These are phyloP conservation scores for Lipotes vexillifer DNA, from an alignment of 2,113 vertebrate species.

Conservation along the genomic window DNA sequence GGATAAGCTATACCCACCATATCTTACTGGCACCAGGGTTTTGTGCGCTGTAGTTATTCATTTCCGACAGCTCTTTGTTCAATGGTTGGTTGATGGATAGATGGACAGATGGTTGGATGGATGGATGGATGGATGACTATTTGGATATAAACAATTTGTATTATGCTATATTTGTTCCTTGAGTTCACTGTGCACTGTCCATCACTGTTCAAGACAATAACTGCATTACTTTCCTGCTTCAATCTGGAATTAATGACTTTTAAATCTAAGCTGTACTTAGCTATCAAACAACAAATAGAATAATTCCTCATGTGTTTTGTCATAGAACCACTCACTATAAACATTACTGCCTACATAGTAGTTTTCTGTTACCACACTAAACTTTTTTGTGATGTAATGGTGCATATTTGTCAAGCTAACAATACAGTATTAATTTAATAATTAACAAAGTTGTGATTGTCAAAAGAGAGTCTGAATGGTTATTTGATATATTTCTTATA, in stretches of 20 bases:
- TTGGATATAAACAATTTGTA: background rate
- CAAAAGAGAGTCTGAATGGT: background rate
- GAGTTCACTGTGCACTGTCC: background rate
- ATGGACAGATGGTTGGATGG: background rate
- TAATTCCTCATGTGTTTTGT: background rate
- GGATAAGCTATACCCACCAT: background rate
- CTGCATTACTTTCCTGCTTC: background rate
- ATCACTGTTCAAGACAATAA: background rate
- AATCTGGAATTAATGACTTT: background rate
- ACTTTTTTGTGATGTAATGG: background rate
- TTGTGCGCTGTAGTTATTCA: background rate
- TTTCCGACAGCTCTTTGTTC: background rate
- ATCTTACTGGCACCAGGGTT: background rate
- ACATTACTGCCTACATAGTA: background rate
- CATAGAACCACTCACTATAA: background rate
- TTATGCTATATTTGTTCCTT: background rate
- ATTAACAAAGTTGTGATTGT: background rate
- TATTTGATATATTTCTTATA: background rate
- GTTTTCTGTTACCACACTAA: background rate
- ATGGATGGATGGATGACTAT: background rate
- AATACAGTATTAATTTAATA: background rate
- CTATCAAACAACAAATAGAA: background rate
- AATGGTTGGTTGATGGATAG: background rate
- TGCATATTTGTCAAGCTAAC: background rate
- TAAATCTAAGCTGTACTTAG: background rate